These are phyloP conservation scores for Nephrotoma appendiculata DNA, from an alignment of 2,888 invertebrate species.

Conservation along the genomic window DNA sequence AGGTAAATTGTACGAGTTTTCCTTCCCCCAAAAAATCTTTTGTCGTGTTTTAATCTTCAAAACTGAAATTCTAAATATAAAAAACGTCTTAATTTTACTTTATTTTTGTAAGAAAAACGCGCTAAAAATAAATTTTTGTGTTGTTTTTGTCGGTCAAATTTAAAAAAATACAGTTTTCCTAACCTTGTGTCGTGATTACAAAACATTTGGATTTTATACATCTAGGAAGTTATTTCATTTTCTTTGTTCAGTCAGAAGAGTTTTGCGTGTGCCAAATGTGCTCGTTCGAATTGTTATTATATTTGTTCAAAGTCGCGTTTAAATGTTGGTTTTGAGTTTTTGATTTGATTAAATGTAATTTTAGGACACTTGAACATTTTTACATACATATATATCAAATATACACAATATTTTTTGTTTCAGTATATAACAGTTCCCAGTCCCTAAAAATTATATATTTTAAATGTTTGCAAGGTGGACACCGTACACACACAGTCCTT, in stretches of 20 bases:
- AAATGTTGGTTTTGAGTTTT: neutral
- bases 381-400: neutral
- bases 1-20: neutral
- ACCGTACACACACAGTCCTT: neutral
- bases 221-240: neutral
- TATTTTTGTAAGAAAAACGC: neutral
- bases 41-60: neutral
- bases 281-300: neutral
- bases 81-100: neutral
- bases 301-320: neutral
- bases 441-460: neutral
- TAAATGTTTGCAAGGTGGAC: neutral
- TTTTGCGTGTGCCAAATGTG: neutral
- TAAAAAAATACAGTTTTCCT: neutral
- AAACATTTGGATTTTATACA: neutral
- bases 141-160: neutral
- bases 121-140: neutral
- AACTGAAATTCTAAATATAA: neutral
- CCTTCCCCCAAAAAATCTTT: neutral
- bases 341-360: neutral
- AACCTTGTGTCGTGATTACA: neutral
- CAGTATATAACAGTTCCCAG: neutral
- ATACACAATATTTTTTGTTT: neutral
- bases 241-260: neutral
- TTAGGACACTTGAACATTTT: neutral